phyloP scores from a whole-genome alignment of 1,140 invertebrate species.

The Sitobion miscanthi region DNA sequence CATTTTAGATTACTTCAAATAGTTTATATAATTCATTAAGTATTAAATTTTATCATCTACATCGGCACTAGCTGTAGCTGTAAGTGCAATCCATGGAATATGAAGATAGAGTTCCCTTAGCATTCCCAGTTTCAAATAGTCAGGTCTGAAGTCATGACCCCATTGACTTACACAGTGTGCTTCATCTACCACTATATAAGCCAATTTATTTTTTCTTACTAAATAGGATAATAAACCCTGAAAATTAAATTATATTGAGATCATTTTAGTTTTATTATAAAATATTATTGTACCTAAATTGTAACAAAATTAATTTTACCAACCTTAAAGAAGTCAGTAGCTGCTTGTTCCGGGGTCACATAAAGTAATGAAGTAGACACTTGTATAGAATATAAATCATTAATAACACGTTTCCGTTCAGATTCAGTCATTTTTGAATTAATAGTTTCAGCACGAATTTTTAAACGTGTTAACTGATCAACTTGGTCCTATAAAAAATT shows the following conservation, averaged over 20 bases:
- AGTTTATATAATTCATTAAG: not conserved
- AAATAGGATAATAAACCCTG: conserved; percentile 64
- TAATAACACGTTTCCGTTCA: conserved; percentile 77
- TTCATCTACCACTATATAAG: conserved; percentile 85
- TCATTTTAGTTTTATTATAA: not conserved
- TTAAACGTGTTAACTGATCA: conserved; percentile 67
- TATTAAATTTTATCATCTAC: conserved; percentile 59
- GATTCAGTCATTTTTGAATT: conserved; percentile 83
- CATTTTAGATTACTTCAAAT: not conserved
- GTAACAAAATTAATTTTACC: conserved; percentile 43
- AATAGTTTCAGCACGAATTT: conserved; percentile 81
- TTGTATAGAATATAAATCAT: conserved; percentile 73
- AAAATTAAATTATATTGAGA: conserved; percentile 18
- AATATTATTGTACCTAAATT: not conserved
- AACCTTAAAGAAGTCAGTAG: conserved; percentile 76
- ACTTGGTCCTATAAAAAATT: conserved; percentile 64
- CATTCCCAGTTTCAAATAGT: conserved; percentile 87
- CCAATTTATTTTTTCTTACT: conserved; percentile 65
- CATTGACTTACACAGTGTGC: conserved; percentile 98
- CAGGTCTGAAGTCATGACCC: conserved; percentile 96
- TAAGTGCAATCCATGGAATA: conserved; percentile 88
- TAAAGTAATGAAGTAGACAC: conserved; percentile 84
- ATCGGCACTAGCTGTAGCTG: conserved; percentile 80
- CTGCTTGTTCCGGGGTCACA: conserved; percentile 90
- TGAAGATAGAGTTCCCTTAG: conserved; percentile 67